phyloP scores from a whole-genome alignment of 2,113 vertebrate species.

The Ceyx melanurus region DNA sequence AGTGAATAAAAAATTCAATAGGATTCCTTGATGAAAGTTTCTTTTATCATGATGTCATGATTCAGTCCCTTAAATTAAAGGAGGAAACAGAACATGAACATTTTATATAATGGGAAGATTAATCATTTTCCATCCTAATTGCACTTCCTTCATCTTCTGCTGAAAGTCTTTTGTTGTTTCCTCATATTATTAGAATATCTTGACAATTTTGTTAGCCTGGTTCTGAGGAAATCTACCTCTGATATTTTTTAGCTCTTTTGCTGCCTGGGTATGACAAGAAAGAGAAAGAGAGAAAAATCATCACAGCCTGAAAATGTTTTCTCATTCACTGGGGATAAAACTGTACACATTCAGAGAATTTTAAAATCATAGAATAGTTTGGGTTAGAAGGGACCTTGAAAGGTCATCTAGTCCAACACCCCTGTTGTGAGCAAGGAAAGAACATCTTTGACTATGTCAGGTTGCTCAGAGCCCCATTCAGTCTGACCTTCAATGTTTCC shows the following conservation, averaged over 20 bases:
- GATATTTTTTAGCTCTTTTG: background rate
- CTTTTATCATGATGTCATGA: background rate
- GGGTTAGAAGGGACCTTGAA: background rate
- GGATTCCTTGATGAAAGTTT: background rate
- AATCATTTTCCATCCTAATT: background rate
- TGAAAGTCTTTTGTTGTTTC: background rate
- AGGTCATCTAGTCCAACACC: background rate
- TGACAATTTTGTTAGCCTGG: background rate
- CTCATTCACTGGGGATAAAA: background rate
- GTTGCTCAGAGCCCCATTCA: background rate
- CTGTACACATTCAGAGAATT: background rate
- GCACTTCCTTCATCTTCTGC: background rate
- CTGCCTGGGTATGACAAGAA: background rate
- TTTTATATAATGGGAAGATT: background rate
- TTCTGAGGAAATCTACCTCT: background rate
- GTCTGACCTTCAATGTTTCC: background rate
- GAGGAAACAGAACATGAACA: conserved; percentile 25
- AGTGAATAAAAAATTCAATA: background rate
- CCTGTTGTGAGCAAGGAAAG: background rate
- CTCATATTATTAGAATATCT: background rate
- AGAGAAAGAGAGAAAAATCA: background rate
- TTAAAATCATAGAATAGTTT: background rate
- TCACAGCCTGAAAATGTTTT: background rate
- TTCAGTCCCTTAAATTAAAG: background rate
- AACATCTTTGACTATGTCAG: background rate